A percentile compares a stretch with the other conserved stretches of the same genome.
These are phyloP conservation scores for Drosophila flavopinicola DNA, from an alignment of 2,888 invertebrate genomes.

Conservation along the genomic window DNA sequence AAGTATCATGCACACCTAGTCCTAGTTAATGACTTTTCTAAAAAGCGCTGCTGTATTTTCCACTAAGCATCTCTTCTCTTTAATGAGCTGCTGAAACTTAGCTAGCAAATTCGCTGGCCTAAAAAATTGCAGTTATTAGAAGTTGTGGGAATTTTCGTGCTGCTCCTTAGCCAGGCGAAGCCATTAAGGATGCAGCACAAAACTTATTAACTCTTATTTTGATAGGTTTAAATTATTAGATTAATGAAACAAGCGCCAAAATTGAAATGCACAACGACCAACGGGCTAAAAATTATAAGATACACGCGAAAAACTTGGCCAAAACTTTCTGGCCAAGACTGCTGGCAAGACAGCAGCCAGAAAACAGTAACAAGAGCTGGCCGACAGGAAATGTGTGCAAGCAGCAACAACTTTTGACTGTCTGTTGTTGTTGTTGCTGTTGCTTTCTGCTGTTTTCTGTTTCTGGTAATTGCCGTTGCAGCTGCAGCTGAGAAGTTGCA, in stretches of 20 bases:
- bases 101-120: conserved; percentile 8
- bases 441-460: conserved; percentile 21
- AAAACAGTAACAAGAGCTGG: conserved; percentile 13
- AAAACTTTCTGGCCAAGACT: conserved; percentile 33
- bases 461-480: conserved; percentile 47
- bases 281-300: conserved; percentile 19
- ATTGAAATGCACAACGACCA: conserved; percentile 41
- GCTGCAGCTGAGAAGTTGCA: conserved; percentile 13
- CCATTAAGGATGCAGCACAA: conserved; percentile 8
- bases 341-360: background rate
- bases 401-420: conserved; percentile 34
- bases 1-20: too few species aligned
- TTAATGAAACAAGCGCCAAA: conserved; percentile 32
- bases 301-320: conserved; percentile 31
- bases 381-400: conserved; percentile 40
- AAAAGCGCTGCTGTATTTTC: background rate
- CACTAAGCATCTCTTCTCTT: background rate
- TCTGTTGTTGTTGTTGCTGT: conserved; percentile 30
- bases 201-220: conserved; percentile 39
- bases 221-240: conserved; percentile 37
- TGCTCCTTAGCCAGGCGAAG: conserved; percentile 3
- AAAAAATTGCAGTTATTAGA: conserved; percentile 11
- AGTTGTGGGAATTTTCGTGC: too few species aligned
- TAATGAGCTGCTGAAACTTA: conserved; percentile 17
- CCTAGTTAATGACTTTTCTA: background rate